Base-by-base conservation (phyloP, 2,888 invertebrate species). In the Lithophane leautieri region DNA sequence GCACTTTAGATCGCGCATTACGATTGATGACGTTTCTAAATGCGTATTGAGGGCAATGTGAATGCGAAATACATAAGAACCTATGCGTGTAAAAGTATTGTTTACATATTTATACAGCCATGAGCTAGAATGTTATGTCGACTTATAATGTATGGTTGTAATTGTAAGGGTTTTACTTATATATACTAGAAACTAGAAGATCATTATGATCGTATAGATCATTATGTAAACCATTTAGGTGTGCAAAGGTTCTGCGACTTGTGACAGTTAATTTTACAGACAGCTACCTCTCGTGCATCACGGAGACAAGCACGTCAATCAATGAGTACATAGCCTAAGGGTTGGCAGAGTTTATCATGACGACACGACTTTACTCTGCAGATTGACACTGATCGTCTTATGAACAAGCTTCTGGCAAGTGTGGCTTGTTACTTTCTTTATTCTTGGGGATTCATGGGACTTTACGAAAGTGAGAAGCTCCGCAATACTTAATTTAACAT, bases 311-410 rank as follows among this genome's bases (percentile, higher is more conserved):
- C 61, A 52, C n/a, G 52, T 34, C 72, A 72, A 19, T 73, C 56
- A 62, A 50, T 72, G 6, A 68, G 34, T 34, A 47, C 78, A 25
- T 40, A 42, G 12, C 62, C n/a, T 72, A 67, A 62, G 54, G 50
- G 58, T 44, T 73, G 61, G 0, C 61, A 65, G 63, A 47, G 67
- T 61, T 42, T 28, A 67, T 2, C 42, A 9, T 68, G 65, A 54
- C 67, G 50, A 67, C 73, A 52, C n/a, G 66, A 54, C 50, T 58
- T 63, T 8, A 22, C 28, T 19, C n/a, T 25, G 44, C 16, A 72
- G 71, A 70, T 75, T 79, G 84, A 83, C 79, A 73, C 72, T 70
- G 84, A 76, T 84, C 66, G 62, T 11, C 56, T 70, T 67, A 25
- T 12, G 25, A 68, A 67, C 61, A 58, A 79, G 62, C 44, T 60